Conservation (phyloP, 2,797 vertebrate species). For the Mormyrops attenuatus region DNA sequence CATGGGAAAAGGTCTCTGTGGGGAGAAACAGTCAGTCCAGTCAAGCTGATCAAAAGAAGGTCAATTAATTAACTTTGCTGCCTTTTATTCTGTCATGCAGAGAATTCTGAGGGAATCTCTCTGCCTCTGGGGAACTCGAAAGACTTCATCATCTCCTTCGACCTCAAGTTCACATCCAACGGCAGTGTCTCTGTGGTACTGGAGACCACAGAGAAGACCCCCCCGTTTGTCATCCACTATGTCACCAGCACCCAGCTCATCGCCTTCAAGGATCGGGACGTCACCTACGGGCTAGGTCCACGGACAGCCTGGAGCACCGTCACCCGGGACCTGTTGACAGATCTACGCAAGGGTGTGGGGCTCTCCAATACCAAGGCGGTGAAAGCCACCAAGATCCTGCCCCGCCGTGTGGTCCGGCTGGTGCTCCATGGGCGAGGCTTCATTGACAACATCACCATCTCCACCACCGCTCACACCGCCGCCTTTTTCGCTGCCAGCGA, state of each 20-base stretch:
- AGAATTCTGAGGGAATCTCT: constrained; percentile 79
- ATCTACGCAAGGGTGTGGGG: constrained; percentile 91
- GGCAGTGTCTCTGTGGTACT: constrained; percentile 85
- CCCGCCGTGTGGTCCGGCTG: constrained; percentile 75
- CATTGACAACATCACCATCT: constrained; percentile 87
- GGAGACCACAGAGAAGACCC: constrained; percentile 87
- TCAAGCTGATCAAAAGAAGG: not conserved
- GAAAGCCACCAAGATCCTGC: constrained; percentile 91
- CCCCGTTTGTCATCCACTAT: constrained; percentile 84
- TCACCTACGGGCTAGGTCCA: constrained; percentile 85
- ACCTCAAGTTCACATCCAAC: constrained; percentile 82
- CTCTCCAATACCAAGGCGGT: constrained; percentile 97
- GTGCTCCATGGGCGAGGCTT: constrained; percentile 75
- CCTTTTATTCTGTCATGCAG: constrained; percentile 52
- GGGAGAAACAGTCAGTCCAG: not conserved
- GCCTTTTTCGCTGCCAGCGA: constrained; percentile 91
- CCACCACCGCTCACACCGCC: constrained; percentile 87
- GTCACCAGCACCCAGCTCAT: constrained; percentile 81
- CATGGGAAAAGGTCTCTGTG: constrained; percentile 1
- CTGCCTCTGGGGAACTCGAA: constrained; percentile 80
- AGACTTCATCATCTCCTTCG: constrained; percentile 91
- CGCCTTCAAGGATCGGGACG: constrained; percentile 74
- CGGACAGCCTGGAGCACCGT: constrained; percentile 80
- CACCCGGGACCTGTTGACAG: constrained; percentile 89
- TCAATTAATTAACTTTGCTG: constrained; percentile 8